A percentile compares a stretch with the other conserved stretches of the same genome.
These are phyloP conservation scores for Oxycera nigricornis DNA, from an alignment of 2,888 invertebrate species.

Conservation along the genomic window DNA sequence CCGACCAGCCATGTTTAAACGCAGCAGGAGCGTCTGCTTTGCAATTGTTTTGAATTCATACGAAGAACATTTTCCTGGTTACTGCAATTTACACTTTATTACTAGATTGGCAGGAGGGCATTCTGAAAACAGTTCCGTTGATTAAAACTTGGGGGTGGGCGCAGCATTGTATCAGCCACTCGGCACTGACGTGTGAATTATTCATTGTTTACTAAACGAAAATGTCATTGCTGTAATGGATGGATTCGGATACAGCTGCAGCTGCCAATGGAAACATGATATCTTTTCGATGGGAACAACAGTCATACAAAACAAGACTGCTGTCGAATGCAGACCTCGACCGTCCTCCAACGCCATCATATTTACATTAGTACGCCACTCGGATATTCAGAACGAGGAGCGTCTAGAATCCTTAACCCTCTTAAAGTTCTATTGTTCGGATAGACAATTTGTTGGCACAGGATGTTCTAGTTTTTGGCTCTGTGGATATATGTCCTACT, in stretches of 20 bases:
- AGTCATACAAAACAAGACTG: background rate
- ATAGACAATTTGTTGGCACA: background rate
- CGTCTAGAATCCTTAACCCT: background rate
- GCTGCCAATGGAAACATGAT: constrained; percentile 2
- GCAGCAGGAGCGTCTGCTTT: no score
- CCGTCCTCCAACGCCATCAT: background rate
- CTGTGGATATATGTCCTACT: background rate
- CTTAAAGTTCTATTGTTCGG: background rate
- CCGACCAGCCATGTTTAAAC: no score
- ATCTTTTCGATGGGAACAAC: background rate
- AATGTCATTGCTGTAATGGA: background rate
- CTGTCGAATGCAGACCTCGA: background rate
- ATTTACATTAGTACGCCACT: background rate
- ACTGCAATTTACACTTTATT: background rate
- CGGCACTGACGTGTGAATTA: background rate
- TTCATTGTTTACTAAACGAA: background rate
- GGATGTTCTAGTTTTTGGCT: background rate
- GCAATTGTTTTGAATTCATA: no score
- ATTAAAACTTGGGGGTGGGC: background rate
- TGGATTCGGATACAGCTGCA: background rate
- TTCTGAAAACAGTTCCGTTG: background rate
- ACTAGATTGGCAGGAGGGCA: background rate
- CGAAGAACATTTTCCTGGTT: background rate
- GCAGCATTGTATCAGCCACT: background rate
- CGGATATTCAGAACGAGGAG: background rate